A percentile compares a stretch with the other conserved stretches of the same genome.
phyloP scores from a whole-genome alignment of 2,797 vertebrate species.

The Thamnophis elegans region DNA sequence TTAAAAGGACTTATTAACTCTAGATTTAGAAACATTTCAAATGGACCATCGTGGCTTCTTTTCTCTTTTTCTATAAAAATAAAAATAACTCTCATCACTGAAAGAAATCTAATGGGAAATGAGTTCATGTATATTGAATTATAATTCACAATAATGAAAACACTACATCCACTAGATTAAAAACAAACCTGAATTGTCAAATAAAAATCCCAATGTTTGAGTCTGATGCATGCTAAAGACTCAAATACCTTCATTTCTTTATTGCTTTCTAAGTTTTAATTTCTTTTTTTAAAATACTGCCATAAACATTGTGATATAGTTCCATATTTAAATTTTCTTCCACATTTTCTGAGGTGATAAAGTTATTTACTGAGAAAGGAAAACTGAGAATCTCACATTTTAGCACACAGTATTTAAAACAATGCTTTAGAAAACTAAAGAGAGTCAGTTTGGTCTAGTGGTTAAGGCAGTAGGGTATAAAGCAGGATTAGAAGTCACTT shows the following conservation, averaged over 20 bases:
- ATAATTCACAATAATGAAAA: background rate
- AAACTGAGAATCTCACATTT: slow-evolving; percentile 30
- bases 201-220: background rate
- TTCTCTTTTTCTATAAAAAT: background rate
- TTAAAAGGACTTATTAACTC: background rate
- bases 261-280: background rate
- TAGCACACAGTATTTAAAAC: background rate
- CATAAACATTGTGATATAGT: background rate
- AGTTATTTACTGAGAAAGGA: slow-evolving; percentile 19
- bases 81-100: background rate
- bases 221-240: background rate
- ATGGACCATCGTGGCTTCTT: background rate
- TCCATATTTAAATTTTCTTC: slow-evolving; percentile 12
- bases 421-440: background rate
- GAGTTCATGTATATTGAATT: background rate
- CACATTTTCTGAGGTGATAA: slow-evolving; percentile 20
- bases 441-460: background rate
- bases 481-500: background rate
- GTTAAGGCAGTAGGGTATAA: background rate
- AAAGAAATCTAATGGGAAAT: background rate
- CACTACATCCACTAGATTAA: background rate
- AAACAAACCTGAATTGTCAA: background rate
- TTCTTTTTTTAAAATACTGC: background rate
- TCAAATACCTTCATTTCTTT: background rate
- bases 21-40: background rate